phyloP scores from a whole-genome alignment of 2,888 invertebrate species.

The Julus scanicus region DNA sequence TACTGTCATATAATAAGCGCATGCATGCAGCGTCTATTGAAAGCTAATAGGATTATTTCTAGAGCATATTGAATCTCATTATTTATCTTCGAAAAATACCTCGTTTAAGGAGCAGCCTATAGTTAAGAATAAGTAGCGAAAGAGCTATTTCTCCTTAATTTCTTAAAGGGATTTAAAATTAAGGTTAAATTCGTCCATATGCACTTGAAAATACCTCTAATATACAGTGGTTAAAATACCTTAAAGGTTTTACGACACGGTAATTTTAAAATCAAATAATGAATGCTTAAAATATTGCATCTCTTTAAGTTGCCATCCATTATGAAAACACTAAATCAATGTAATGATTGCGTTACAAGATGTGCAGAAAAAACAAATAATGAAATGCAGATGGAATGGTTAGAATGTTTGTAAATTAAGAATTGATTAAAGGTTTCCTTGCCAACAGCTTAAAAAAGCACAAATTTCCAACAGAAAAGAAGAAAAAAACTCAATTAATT shows the following conservation, averaged over 20 bases:
- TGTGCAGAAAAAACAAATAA: neutral
- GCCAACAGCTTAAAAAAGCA: neutral
- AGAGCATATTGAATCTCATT: neutral
- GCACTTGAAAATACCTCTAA: neutral
- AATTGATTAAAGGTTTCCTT: slow-evolving; percentile 13
- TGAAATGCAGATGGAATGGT: neutral
- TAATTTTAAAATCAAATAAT: no score
- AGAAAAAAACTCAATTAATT: slow-evolving; percentile 30
- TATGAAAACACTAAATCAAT: neutral
- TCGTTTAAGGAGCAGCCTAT: neutral
- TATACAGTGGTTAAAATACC: no score
- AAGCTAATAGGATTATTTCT: slow-evolving; percentile 20
- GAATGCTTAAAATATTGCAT: no score
- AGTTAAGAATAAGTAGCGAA: neutral
- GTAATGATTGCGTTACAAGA: neutral
- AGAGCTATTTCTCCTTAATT: neutral
- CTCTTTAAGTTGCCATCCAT: no score
- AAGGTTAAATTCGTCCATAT: neutral
- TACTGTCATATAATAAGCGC: slow-evolving; percentile 3
- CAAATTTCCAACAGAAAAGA: neutral
- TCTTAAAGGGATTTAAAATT: neutral
- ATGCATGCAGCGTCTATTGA: slow-evolving; percentile 17
- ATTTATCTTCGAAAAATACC: slow-evolving; percentile 3
- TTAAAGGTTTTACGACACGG: no score
- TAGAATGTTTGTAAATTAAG: neutral